Conservation (phyloP, 1,140 invertebrate genomes). For the Muscidifurax raptorellus region DNA sequence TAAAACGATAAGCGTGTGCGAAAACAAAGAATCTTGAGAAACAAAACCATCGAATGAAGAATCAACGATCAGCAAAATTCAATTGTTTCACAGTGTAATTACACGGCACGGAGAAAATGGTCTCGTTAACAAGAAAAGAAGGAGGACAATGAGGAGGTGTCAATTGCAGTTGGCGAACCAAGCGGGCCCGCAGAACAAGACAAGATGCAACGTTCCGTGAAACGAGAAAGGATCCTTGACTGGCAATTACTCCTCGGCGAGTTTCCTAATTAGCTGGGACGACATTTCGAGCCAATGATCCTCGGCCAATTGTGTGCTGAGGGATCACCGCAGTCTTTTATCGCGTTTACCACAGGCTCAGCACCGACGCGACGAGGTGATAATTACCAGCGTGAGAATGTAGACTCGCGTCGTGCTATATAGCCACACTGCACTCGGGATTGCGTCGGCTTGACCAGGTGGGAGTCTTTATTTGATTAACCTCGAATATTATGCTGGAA, state of each 20-base stretch:
- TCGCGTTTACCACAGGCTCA: neutral
- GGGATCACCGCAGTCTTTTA: neutral
- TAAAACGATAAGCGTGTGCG: neutral
- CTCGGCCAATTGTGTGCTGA: slow-evolving; percentile 2
- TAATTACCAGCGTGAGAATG: slow-evolving; percentile 69
- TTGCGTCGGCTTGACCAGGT: too few relatives aligned
- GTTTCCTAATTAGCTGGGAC: slow-evolving; percentile 37
- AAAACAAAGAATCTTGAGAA: neutral
- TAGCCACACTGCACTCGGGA: neutral
- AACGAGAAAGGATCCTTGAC: slow-evolving; percentile 16
- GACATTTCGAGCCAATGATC: slow-evolving; percentile 22
- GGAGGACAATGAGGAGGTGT: slow-evolving; percentile 16
- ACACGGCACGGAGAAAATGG: neutral
- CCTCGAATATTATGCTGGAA: too few relatives aligned
- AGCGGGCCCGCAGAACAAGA: neutral
- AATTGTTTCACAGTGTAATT: neutral
- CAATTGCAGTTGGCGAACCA: slow-evolving; percentile 12
- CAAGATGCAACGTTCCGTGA: slow-evolving; percentile 18
- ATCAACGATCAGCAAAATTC: neutral
- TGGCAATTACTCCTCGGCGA: neutral
- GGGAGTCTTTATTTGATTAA: too few relatives aligned
- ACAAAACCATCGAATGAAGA: neutral
- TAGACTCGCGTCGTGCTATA: neutral
- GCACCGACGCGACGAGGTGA: slow-evolving; percentile 49
- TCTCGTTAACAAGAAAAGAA: neutral